These are phyloP conservation scores for Festucalex cinctus DNA, from an alignment of 2,113 vertebrate genomes.

Conservation along the genomic window DNA sequence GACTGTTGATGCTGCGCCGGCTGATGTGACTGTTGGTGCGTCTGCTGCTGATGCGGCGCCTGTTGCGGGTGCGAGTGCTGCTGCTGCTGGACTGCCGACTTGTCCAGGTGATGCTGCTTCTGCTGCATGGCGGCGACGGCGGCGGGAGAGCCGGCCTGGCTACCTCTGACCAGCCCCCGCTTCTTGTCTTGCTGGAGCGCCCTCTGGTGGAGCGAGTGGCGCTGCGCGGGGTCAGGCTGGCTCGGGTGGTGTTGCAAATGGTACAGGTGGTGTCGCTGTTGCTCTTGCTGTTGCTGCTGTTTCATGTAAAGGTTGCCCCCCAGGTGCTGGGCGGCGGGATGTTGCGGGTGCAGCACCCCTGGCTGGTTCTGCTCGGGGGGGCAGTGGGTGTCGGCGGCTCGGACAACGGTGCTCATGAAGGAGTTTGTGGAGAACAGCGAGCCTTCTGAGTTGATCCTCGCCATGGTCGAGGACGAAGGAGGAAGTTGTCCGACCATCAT, in stretches of 20 bases:
- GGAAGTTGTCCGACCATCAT: conserved; percentile 82
- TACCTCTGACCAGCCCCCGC: conserved; percentile 79
- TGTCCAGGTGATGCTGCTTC: background rate
- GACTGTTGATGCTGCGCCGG: conserved; percentile 57
- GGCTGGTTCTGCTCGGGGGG: conserved; percentile 80
- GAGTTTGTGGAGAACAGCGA: conserved; percentile 83
- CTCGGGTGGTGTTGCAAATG: conserved; percentile 88
- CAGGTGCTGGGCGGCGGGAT: conserved; percentile 78
- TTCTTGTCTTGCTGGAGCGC: conserved; percentile 91
- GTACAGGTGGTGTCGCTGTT: conserved; percentile 86
- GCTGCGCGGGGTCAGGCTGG: conserved; percentile 79
- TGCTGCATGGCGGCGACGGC: conserved; percentile 55
- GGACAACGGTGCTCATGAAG: conserved; percentile 77
- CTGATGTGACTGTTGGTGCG: conserved; percentile 53
- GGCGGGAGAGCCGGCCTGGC: conserved; percentile 78
- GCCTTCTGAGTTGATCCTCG: conserved; percentile 74
- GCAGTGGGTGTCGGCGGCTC: conserved; percentile 83
- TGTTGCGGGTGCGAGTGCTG: conserved; percentile 79
- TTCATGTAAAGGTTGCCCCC: conserved; percentile 86
- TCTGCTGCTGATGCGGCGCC: conserved; percentile 71
- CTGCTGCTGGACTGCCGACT: conserved; percentile 74
- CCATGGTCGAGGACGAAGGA: conserved; percentile 73
- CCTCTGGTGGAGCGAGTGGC: conserved; percentile 85
- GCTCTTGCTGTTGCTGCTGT: conserved; percentile 70
- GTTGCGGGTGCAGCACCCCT: conserved; percentile 81